These are phyloP conservation scores for Ephydatia muelleri DNA, from an alignment of 37 sponge, comb jelly and placozoan species.

Conservation along the genomic window DNA sequence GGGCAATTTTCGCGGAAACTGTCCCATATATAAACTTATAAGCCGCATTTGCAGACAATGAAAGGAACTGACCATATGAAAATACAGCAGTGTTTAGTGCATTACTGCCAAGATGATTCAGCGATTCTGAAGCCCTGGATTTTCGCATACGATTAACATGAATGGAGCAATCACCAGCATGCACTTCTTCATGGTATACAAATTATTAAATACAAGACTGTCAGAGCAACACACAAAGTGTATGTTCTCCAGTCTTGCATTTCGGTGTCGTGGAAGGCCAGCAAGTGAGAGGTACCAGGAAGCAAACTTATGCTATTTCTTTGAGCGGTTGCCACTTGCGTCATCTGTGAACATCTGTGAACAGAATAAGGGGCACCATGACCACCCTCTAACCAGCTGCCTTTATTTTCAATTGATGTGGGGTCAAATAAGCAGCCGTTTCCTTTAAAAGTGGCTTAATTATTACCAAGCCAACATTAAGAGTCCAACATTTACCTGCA, in stretches of 20 bases:
- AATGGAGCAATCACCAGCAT: conserved; percentile 28
- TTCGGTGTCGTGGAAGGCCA: conserved; percentile 19
- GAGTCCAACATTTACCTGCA: no score
- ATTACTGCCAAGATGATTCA: conserved; percentile 20
- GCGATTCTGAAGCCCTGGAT: conserved; percentile 21
- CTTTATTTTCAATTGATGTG: background rate
- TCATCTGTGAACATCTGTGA: conserved; percentile 23
- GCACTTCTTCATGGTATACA: background rate
- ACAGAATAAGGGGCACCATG: background rate
- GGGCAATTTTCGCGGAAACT: no score
- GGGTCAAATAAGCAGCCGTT: no score
- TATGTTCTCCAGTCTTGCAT: conserved; percentile 28
- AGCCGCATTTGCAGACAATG: no score
- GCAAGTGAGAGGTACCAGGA: conserved; percentile 8
- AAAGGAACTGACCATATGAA: conserved; percentile 28
- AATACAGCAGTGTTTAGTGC: no score
- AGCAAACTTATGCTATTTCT: conserved; percentile 28
- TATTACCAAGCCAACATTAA: no score
- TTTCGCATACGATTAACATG: conserved; percentile 12
- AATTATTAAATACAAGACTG: conserved; percentile 4
- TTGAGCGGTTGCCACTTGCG: conserved; percentile 14
- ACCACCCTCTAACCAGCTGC: background rate
- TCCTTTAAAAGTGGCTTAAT: no score
- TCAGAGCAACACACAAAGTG: conserved; percentile 25
- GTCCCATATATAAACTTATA: no score